These are phyloP conservation scores for Sigmodon hispidus DNA, from an alignment of 2,113 vertebrate species.

Conservation along the genomic window DNA sequence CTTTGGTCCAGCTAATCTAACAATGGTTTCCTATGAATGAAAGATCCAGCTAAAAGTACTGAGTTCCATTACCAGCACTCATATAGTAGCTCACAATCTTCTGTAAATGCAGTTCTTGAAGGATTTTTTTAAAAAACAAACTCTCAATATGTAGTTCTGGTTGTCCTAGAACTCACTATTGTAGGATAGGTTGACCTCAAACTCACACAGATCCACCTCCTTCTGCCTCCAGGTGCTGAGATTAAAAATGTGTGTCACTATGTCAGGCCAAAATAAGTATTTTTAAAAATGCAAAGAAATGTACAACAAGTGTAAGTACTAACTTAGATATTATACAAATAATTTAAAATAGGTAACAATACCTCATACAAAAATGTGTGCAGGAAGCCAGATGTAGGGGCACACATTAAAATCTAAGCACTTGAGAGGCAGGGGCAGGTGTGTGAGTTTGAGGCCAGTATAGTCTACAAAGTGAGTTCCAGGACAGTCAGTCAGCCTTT, in stretches of 20 bases:
- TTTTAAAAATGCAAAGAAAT: background rate
- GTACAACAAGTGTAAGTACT: background rate
- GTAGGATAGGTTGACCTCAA: background rate
- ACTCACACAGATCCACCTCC: background rate
- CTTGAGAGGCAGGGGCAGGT: background rate
- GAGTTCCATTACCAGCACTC: background rate
- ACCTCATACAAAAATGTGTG: background rate
- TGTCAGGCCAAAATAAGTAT: background rate
- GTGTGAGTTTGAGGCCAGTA: background rate
- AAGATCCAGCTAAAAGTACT: background rate
- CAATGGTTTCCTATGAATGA: background rate
- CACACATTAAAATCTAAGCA: background rate
- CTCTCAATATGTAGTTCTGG: background rate
- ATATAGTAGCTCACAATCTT: background rate
- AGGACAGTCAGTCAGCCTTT: background rate
- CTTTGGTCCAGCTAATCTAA: background rate
- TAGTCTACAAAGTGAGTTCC: background rate
- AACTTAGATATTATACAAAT: conserved; percentile 19
- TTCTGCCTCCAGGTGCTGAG: background rate
- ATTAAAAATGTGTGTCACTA: background rate
- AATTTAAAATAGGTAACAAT: conserved; percentile 34
- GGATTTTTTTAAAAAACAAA: too few species aligned
- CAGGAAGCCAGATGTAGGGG: background rate
- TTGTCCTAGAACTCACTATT: background rate
- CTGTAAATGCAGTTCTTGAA: background rate